Base-by-base conservation (phyloP, 2,888 invertebrate genomes). In the Cantharis flavilabris region DNA sequence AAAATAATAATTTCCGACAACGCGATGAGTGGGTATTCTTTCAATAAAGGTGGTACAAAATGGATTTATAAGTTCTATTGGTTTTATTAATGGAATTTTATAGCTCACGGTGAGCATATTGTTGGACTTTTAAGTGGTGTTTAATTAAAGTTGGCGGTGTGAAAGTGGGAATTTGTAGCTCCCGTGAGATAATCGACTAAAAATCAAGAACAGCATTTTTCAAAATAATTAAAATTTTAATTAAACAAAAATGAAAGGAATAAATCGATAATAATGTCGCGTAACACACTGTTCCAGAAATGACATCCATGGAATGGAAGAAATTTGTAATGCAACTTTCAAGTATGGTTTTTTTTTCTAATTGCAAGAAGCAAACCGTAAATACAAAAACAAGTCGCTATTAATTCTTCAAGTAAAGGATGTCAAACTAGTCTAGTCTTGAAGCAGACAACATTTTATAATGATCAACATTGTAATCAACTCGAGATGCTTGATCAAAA, bases 21-120 rank as follows among this genome's bases (percentile, higher is more conserved):
- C 73, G 71, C 69, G 76, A 77, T 77, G 73, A 77, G 71, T 73
- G 76, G 76, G 33, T 69, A 71, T 73, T 49, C 76, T 73, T 76
- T 62, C 73, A 28, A 20, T 63, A 62, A 70, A 65, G 63, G 23
- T 18, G 28, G 62, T 33, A 62, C 30, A 14, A 16, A 64, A 11
- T 63, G 26, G 14, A 30, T 70, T 70, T 23, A 23, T 30, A 13
- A 70, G 11, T 28, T 70, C 73, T 73, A 69, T 73, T 73, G 69
- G 73, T 67, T 26, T 26, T 26, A 67, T 67, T 67, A 67, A 67
- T 67, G 65, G 65, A 23, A 26, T 67, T 67, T 67, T 67, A 67
- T 23, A 67, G 65, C 20, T n/a, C 26, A 18, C 65, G n/a, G 26
- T 67, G 26, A 20, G 18, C 23, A 67, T 72, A 75, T 75, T 69